Conservation (phyloP, 2,113 vertebrate genomes). For the Ancistrus triradiatus region DNA sequence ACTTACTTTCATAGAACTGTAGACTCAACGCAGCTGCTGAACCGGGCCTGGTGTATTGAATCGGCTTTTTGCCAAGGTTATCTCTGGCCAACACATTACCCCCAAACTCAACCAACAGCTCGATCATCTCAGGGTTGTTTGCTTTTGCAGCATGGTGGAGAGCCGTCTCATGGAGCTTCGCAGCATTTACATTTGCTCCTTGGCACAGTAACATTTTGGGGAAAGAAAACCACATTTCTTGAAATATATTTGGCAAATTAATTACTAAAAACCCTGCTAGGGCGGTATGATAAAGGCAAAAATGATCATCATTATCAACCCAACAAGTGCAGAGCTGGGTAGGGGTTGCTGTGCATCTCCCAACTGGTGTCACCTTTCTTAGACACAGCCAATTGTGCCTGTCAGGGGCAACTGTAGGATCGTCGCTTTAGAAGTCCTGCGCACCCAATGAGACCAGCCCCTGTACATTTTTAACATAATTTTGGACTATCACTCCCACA, state of each 20-base stretch:
- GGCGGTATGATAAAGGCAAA: no score
- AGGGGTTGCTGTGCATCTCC: no score
- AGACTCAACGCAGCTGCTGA: constrained; percentile 76
- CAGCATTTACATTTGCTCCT: constrained; percentile 93
- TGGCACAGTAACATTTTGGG: background rate
- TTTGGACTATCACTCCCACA: no score
- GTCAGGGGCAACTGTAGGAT: no score
- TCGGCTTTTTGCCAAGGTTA: constrained; percentile 81
- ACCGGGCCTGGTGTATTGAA: constrained; percentile 74
- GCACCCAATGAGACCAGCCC: no score
- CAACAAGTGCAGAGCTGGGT: no score
- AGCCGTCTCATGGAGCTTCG: constrained; percentile 88
- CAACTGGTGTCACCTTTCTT: no score
- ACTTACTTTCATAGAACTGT: constrained; percentile 83
- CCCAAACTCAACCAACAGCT: constrained; percentile 87
- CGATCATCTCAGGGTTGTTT: constrained; percentile 75
- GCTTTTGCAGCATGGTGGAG: constrained; percentile 88
- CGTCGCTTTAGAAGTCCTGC: no score
- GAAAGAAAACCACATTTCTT: background rate
- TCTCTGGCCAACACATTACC: constrained; percentile 82
- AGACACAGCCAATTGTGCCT: no score
- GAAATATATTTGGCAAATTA: background rate
- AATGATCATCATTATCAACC: no score
- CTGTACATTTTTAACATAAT: no score
- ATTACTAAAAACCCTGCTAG: no score